These are phyloP conservation scores for Chrysina gloriosa DNA, from an alignment of 2,888 invertebrate species.

Conservation along the genomic window DNA sequence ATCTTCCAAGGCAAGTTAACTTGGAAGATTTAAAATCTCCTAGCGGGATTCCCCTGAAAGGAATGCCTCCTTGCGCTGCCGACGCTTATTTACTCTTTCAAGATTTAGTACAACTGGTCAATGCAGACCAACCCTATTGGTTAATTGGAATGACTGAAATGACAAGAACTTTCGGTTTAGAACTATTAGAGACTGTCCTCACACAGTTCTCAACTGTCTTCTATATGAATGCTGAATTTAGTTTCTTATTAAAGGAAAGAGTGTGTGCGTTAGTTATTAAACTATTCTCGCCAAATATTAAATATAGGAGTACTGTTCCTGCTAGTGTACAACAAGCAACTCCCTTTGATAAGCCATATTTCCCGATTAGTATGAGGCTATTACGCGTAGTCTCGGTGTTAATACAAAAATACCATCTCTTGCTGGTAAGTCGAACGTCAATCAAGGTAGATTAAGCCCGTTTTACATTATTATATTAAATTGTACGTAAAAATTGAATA, in stretches of 20 bases:
- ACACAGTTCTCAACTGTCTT: slow-evolving; percentile 87
- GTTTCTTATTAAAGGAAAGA: slow-evolving; percentile 93
- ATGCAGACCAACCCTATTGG: slow-evolving; percentile 97
- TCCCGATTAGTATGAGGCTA: slow-evolving; percentile 95
- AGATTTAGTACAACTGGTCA: slow-evolving; percentile 96
- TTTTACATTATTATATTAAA: too few relatives aligned
- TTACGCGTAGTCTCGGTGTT: slow-evolving; percentile 92
- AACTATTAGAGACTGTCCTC: slow-evolving; percentile 92
- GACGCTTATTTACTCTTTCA: slow-evolving; percentile 97
- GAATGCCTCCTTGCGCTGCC: slow-evolving; percentile 86
- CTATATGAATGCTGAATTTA: slow-evolving; percentile 93
- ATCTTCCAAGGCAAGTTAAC: slow-evolving; percentile 68
- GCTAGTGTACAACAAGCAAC: slow-evolving; percentile 73
- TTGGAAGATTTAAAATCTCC: slow-evolving; percentile 84
- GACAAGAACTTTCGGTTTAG: slow-evolving; percentile 96
- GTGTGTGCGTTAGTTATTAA: slow-evolving; percentile 99
- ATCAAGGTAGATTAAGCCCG: too few relatives aligned
- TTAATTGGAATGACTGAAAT: slow-evolving; percentile 96
- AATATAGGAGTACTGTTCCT: slow-evolving; percentile 77
- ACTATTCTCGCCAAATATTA: slow-evolving; percentile 98
- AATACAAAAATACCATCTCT: slow-evolving; percentile 90
- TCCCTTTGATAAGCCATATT: slow-evolving; percentile 90
- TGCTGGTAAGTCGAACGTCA: slow-evolving; percentile 85
- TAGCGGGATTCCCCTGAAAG: slow-evolving; percentile 82
- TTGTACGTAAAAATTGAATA: too few relatives aligned